Conservation (phyloP, 2,888 invertebrate species). For the Leptopilina syphax region DNA sequence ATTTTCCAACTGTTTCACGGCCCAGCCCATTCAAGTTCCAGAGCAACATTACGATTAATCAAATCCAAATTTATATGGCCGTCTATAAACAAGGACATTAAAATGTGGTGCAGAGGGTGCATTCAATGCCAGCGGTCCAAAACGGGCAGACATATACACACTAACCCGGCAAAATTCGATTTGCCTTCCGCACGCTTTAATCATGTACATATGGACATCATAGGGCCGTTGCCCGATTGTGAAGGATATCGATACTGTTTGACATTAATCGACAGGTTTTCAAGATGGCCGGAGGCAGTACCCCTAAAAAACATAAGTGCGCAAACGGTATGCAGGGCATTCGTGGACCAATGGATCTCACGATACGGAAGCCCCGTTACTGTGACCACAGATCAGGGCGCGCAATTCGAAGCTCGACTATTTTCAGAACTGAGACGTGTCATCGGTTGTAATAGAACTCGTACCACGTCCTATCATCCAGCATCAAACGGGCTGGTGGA, state of each 20-base stretch:
- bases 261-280: background rate
- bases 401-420: background rate
- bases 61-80: background rate
- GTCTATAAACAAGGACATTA: background rate
- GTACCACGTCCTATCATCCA: background rate
- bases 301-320: background rate
- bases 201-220: background rate
- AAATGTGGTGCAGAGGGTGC: background rate
- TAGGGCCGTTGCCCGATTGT: background rate
- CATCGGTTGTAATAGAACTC: background rate
- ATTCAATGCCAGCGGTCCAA: background rate
- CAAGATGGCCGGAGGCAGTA: background rate
- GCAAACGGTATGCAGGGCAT: background rate
- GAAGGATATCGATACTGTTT: background rate
- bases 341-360: background rate
- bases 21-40: background rate
- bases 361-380: background rate
- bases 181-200: background rate
- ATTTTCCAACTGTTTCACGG: background rate
- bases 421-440: background rate
- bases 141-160: background rate
- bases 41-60: background rate
- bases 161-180: background rate
- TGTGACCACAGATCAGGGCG: background rate
- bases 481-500: background rate